These are phyloP conservation scores for Rhopalosiphum nymphaeae DNA, from an alignment of 2,888 invertebrate species.

Conservation along the genomic window DNA sequence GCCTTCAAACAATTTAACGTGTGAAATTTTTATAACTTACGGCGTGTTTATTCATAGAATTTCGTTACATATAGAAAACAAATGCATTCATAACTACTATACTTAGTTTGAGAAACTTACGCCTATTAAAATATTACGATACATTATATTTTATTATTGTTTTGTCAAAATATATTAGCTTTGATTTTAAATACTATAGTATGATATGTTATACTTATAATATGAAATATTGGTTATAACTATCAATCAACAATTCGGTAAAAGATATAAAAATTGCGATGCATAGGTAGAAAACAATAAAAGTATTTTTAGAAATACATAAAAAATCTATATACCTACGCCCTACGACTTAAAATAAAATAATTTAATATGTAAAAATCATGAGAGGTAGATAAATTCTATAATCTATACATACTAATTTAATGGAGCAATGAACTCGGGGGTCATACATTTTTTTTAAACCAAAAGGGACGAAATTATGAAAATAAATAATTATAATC, in stretches of 20 bases:
- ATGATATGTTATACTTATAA: not conserved
- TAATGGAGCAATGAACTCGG: not conserved
- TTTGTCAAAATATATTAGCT: not conserved
- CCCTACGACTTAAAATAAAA: not conserved
- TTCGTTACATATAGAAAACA: not conserved
- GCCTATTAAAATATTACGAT: not conserved
- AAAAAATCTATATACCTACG: not conserved
- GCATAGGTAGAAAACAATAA: not conserved
- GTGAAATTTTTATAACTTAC: not conserved
- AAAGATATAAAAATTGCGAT: not conserved
- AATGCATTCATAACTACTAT: not conserved
- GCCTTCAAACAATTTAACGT: not conserved
- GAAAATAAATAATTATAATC: not conserved
- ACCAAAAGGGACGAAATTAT: not conserved
- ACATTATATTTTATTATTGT: not conserved
- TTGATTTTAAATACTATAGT: not conserved
- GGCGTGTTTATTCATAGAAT: not conserved
- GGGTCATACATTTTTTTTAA: not conserved
- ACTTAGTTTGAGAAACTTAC: not conserved
- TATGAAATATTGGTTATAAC: too few species aligned
- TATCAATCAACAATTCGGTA: not conserved
- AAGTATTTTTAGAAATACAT: not conserved
- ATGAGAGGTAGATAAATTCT: not conserved
- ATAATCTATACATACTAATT: not conserved
- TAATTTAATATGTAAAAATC: not conserved